Base-by-base conservation (phyloP, 2,113 vertebrate genomes). In the Nannobrachium achirus region DNA sequence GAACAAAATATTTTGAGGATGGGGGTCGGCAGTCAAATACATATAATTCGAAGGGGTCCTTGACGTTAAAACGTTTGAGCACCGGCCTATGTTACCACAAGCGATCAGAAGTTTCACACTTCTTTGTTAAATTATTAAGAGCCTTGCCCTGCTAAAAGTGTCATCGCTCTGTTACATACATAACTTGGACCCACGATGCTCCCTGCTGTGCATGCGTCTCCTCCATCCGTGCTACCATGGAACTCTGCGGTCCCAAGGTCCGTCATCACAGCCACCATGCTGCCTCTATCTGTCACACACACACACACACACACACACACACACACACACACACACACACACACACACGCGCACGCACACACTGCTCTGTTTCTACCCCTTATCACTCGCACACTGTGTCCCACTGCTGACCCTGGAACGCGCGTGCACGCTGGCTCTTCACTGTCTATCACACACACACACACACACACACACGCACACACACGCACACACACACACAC, bases 391-490 rank as follows among this genome's bases (percentile, higher is more conserved):
- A 56, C 63, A 13, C 15, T 44, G 19, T 46, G 45, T 11, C 72
- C 46, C 10, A 20, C 55, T 49, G 41, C 55, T 70, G 73, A 86
- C 85, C 82, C 73, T 40, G 60, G 71, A 53, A 18, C 50, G 18
- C 14, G 18, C 50, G 1, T 4, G 1, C 51, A 10, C 13, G 4
- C 13, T 14, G n/a, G n/a, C n/a, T n/a, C n/a, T n/a, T n/a, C n/a
- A n/a, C n/a, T n/a, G n/a, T n/a, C n/a, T n/a, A n/a, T n/a, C n/a
- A n/a, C n/a, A n/a, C n/a, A n/a, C n/a, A 56, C 25, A 56, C n/a
- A n/a, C 16, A 52, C 50, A 18, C 49, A 15, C 49, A 55, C 16
- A 55, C 19, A 49, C 46, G 20, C 51, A 50, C 48, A 50, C 48
- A 50, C 48, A n/a, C n/a, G 7, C 48, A 50, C 11, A 50, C 48